A percentile compares a stretch with the other conserved stretches of the same genome.
Conservation (phyloP, 2,888 invertebrate genomes). For the Drosophila tripunctata region DNA sequence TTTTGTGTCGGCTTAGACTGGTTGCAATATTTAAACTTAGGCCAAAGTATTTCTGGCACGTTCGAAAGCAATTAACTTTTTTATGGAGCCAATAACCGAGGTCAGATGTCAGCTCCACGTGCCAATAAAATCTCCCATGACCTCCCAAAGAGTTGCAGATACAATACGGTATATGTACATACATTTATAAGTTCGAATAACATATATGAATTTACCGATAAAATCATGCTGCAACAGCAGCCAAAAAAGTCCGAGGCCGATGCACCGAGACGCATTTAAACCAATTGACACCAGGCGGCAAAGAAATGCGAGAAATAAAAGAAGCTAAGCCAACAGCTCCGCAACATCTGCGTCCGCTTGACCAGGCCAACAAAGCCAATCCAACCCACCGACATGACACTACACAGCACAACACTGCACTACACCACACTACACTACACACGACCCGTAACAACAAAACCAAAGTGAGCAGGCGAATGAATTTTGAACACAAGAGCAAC, state of each 20-base stretch:
- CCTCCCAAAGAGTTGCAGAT: conserved; percentile 39
- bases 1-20: background rate
- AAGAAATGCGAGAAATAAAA: conserved; percentile 53
- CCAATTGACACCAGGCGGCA: conserved; percentile 71
- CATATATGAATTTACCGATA: conserved; percentile 20
- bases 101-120: conserved; percentile 40
- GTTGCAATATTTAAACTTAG: conserved; percentile 15
- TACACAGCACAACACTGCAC: too few relatives aligned
- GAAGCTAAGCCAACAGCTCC: conserved; percentile 66
- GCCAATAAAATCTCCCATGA: conserved; percentile 47
- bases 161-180: background rate
- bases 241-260: conserved; percentile 43
- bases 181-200: background rate
- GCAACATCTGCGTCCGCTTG: conserved; percentile 69
- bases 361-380: conserved; percentile 43
- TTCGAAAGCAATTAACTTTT: conserved; percentile 73
- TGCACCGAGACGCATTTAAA: conserved; percentile 65
- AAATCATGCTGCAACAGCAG: conserved; percentile 37
- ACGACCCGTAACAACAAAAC: too few relatives aligned
- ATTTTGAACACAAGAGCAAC: conserved; percentile 55
- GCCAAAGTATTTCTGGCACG: conserved; percentile 59
- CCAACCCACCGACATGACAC: conserved; percentile 6
- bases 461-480: conserved; percentile 61
- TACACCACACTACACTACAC: too few relatives aligned
- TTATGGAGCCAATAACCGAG: conserved; percentile 31